Conservation (phyloP, 53 echinoderm and acorn worm species). For the Zoroaster sp. region DNA sequence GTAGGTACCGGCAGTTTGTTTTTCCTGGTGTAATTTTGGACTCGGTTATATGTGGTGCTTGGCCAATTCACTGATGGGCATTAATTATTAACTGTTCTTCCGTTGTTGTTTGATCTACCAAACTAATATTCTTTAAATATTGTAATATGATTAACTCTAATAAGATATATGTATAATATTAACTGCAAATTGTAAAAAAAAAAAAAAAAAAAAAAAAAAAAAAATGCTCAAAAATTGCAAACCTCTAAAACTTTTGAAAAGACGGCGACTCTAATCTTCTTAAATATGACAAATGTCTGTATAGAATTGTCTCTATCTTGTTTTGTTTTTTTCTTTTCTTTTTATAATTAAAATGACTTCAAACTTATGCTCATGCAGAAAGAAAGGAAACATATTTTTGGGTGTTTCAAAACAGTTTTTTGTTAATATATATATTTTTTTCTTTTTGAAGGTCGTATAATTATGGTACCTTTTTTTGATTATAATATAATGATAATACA, state of each 20-base stretch:
- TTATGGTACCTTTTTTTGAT: not conserved
- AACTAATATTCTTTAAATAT: not conserved
- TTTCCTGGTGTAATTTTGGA: no score
- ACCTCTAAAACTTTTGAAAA: not conserved
- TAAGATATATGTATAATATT: not conserved
- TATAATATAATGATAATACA: not conserved
- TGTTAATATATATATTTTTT: not conserved
- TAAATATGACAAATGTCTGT: not conserved
- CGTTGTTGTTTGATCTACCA: not conserved
- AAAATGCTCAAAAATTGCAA: no score
- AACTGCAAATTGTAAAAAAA: not conserved
- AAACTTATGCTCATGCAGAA: not conserved
- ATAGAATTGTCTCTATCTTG: not conserved
- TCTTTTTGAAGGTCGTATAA: slow-evolving; percentile 18
- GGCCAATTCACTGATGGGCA: no score
- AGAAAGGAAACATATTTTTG: not conserved
- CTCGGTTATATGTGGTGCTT: no score
- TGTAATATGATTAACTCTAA: not conserved
- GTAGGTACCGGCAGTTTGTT: no score
- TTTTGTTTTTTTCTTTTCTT: not conserved
- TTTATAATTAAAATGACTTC: not conserved
- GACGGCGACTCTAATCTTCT: not conserved
- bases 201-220: no score
- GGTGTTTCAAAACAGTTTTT: slow-evolving; percentile 22
- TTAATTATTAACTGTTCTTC: not conserved